Evolutionary conservation across 1,140 invertebrate species (phyloP).

Genomic region (Heliconius congener): DNA sequence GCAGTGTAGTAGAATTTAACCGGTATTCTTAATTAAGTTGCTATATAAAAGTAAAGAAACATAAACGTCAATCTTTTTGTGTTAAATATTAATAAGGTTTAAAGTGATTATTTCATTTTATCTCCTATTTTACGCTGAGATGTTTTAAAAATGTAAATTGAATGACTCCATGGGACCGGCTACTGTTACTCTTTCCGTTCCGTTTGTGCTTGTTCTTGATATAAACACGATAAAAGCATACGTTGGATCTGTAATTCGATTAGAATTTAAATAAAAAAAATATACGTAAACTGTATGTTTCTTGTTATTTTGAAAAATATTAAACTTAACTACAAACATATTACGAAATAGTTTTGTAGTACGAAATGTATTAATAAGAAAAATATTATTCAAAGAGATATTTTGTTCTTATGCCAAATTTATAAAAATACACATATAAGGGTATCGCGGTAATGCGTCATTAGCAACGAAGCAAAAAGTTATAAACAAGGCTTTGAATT

Average conservation of each 20-base stretch:
- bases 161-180: slow-evolving; percentile 40
- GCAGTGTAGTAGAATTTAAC: background rate
- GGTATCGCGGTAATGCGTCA: slow-evolving; percentile 25
- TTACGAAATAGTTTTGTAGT: no score
- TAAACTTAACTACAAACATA: no score
- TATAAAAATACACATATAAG: background rate
- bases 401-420: background rate
- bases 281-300: background rate
- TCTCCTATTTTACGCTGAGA: slow-evolving; percentile 37
- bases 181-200: slow-evolving; percentile 30
- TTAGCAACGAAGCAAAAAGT: slow-evolving; percentile 25
- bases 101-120: slow-evolving; percentile 57
- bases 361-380: background rate
- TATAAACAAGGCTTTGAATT: slow-evolving; percentile 23
- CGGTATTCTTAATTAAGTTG: slow-evolving; percentile 50
- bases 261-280: background rate
- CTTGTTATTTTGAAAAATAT: no score
- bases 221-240: background rate
- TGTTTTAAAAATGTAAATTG: slow-evolving; percentile 50
- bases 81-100: slow-evolving; percentile 56
- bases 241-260: background rate
- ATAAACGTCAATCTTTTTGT: slow-evolving; percentile 54
- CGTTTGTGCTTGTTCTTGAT: slow-evolving; percentile 14
- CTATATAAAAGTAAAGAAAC: slow-evolving; percentile 37
- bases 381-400: background rate